phyloP scores from a whole-genome alignment of 1,140 invertebrate species.

The Mamestra configurata region DNA sequence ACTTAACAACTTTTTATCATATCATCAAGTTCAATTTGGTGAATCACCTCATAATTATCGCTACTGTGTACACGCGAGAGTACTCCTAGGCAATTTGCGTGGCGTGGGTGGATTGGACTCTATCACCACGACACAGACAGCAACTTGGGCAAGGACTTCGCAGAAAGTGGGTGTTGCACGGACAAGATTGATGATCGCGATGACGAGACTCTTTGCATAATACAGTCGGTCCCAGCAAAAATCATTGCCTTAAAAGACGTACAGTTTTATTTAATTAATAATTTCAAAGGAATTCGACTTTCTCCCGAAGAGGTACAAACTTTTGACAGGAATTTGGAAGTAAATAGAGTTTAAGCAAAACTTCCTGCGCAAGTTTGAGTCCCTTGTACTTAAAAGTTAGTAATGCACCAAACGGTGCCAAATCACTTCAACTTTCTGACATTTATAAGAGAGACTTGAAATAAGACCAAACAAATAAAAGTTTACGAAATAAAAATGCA shows the following conservation, averaged over 20 bases:
- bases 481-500: not conserved
- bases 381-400: constrained; percentile 2
- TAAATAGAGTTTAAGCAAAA: constrained; percentile 7
- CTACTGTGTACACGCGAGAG: constrained; percentile 10
- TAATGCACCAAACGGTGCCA: not conserved
- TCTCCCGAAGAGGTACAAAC: constrained; percentile 1
- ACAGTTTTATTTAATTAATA: constrained; percentile 21
- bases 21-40: constrained; percentile 44
- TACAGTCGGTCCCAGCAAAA: not conserved
- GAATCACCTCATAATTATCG: constrained; percentile 22
- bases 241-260: not conserved
- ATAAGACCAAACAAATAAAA: not conserved
- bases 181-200: constrained; percentile 13
- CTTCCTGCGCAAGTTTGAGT: no score
- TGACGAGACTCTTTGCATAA: constrained; percentile 17
- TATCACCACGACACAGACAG: constrained; percentile 7
- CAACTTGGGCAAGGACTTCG: not conserved
- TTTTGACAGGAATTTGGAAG: constrained; percentile 32
- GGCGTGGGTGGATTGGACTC: constrained; percentile 12
- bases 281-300: not conserved
- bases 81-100: constrained; percentile 1
- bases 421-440: constrained; percentile 9
- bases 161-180: not conserved
- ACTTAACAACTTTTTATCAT: constrained; percentile 7
- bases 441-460: not conserved